Evolutionary conservation across 2,797 vertebrate genomes (phyloP).

Genomic region (Mus minutoides): DNA sequence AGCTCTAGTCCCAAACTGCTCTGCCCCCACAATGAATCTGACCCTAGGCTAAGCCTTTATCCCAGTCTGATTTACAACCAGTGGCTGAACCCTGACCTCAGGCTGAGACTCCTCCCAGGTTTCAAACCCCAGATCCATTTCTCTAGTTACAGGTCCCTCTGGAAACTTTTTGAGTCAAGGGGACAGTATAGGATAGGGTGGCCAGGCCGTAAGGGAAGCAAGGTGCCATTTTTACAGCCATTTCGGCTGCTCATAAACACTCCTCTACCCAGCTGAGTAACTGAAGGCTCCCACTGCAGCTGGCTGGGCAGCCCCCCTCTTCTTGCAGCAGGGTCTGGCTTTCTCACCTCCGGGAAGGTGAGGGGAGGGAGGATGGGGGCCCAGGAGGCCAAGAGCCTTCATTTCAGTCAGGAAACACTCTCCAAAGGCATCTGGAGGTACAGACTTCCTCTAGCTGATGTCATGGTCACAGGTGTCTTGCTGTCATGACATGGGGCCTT

Average conservation of each 20-base stretch:
- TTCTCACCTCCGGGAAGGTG: conserved; percentile 46
- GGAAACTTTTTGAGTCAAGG: conserved; percentile 58
- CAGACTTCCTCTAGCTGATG: neutral
- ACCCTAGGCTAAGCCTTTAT: neutral
- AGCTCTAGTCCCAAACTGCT: neutral
- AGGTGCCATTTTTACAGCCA: conserved; percentile 81
- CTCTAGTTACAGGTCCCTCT: conserved; percentile 46
- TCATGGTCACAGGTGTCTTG: neutral
- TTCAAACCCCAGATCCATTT: conserved; percentile 35
- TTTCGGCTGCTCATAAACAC: conserved; percentile 82
- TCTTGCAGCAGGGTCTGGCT: conserved; percentile 5
- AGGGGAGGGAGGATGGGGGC: neutral
- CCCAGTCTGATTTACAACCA: conserved; percentile 32
- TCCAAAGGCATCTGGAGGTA: neutral
- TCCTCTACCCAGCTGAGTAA: conserved; percentile 58
- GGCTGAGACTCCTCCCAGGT: neutral
- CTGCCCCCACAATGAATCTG: neutral
- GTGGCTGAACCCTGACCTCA: conserved; percentile 59
- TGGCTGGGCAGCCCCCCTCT: conserved; percentile 55
- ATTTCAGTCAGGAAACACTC: neutral
- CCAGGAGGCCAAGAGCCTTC: neutral
- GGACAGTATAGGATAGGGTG: conserved; percentile 63
- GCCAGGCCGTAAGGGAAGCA: conserved; percentile 64
- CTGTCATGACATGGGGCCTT: neutral
- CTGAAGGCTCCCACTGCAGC: conserved; percentile 43